phyloP scores from a whole-genome alignment of 1,140 invertebrate species.

The Littorina saxatilis region DNA sequence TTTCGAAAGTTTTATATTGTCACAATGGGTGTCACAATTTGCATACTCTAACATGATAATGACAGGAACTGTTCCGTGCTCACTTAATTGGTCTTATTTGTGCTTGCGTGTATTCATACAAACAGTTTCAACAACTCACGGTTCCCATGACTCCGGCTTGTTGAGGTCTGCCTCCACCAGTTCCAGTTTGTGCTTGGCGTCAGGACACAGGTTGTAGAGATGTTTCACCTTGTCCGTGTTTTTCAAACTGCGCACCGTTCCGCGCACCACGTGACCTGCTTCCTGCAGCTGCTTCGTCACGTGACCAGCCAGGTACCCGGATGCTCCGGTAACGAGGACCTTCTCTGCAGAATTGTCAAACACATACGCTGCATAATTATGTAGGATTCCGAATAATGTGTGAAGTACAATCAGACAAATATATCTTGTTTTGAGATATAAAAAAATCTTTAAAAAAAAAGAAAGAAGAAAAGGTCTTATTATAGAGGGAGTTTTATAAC shows the following conservation, averaged over 20 bases:
- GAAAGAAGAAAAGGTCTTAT: too few species aligned
- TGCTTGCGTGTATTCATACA: too few species aligned
- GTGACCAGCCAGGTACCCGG: conserved; percentile 79
- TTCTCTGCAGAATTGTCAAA: neutral
- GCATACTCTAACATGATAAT: too few species aligned
- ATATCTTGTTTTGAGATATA: too few species aligned
- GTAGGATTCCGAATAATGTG: neutral
- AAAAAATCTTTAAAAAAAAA: too few species aligned
- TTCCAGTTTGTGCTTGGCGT: conserved; percentile 77
- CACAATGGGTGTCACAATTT: too few species aligned
- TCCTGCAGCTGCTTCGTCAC: conserved; percentile 78
- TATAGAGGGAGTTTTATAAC: too few species aligned
- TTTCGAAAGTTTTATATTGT: too few species aligned
- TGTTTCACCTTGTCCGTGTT: conserved; percentile 74
- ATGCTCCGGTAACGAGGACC: conserved; percentile 80
- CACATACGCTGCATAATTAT: neutral
- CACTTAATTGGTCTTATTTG: too few species aligned
- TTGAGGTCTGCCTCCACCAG: conserved; percentile 73
- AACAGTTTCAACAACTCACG: too few species aligned
- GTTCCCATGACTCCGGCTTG: conserved; percentile 68
- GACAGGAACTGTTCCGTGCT: too few species aligned
- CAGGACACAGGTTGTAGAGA: conserved; percentile 73
- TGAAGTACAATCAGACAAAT: too few species aligned
- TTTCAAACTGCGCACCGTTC: conserved; percentile 77
- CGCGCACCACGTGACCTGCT: conserved; percentile 77